A percentile compares a stretch with the other conserved stretches of the same genome.
These are phyloP conservation scores for Vespertilio murinus DNA, from an alignment of 2,797 vertebrate genomes.

Conservation along the genomic window DNA sequence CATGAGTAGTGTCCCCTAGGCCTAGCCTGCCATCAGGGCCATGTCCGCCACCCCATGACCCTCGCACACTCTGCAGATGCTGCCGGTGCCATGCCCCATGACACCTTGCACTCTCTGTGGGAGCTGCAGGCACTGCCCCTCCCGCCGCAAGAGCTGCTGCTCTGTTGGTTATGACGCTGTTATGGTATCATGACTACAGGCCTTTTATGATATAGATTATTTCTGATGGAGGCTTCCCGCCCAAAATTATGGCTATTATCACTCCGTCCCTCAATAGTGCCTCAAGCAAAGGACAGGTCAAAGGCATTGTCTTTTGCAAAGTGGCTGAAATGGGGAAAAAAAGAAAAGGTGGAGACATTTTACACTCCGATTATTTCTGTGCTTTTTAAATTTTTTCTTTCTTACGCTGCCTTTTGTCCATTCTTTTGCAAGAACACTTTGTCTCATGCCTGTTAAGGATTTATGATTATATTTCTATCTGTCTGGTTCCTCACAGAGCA, in stretches of 20 bases:
- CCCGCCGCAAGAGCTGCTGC: no score
- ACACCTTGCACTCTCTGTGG: no score
- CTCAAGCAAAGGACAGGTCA: not conserved
- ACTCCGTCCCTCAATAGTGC: not conserved
- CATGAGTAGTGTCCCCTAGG: no score
- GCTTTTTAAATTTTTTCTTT: not conserved
- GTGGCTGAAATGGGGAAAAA: not conserved
- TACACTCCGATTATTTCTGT: not conserved
- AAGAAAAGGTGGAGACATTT: not conserved
- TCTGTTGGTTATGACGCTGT: no score
- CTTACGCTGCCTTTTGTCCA: not conserved
- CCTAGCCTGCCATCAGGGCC: no score
- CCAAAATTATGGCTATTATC: not conserved
- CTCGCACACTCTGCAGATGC: no score
- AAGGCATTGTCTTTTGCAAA: not conserved
- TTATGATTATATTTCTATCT: conserved; percentile 29
- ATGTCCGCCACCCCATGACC: no score
- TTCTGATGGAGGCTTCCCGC: not conserved
- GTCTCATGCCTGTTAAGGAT: not conserved
- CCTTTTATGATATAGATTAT: not conserved
- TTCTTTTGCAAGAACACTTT: conserved; percentile 29
- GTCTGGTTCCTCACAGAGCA: conserved; percentile 8
- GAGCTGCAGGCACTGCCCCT: no score
- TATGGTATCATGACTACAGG: no score
- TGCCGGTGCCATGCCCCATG: no score